These are phyloP conservation scores for Orchesella cincta DNA, from an alignment of 1,140 invertebrate genomes.

Conservation along the genomic window DNA sequence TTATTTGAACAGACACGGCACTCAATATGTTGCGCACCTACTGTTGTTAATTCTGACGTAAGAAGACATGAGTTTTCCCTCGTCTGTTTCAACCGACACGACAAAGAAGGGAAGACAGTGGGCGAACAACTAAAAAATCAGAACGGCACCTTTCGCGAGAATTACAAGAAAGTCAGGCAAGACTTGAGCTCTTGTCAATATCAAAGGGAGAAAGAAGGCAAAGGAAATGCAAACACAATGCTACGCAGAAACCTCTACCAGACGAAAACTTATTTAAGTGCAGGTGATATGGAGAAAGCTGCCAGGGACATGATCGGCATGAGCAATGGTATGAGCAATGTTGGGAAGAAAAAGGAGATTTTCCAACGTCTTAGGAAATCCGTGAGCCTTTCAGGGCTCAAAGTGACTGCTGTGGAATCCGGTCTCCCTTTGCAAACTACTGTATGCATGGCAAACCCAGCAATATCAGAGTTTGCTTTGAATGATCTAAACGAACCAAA, in stretches of 20 bases:
- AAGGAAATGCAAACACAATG: neutral
- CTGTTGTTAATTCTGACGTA: too few species aligned
- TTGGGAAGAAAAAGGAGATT: neutral
- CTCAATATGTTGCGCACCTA: neutral
- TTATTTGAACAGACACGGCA: neutral
- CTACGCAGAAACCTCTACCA: neutral
- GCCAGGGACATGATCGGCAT: neutral
- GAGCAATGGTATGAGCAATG: too few species aligned
- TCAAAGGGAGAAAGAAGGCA: neutral
- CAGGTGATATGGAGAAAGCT: neutral
- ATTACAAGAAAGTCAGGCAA: neutral
- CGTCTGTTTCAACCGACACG: too few species aligned
- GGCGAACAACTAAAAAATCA: neutral
- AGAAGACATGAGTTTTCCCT: neutral
- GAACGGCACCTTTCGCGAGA: neutral
- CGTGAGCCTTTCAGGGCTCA: neutral
- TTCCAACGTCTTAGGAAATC: neutral
- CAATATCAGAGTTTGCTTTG: neutral
- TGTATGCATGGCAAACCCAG: neutral
- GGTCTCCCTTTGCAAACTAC: neutral
- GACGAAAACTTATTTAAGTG: neutral
- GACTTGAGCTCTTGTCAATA: neutral
- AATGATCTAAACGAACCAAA: neutral
- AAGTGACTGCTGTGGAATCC: neutral
- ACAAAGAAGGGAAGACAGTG: neutral